A percentile compares a stretch with the other conserved stretches of the same genome.
These are phyloP conservation scores for Cactoblastis cactorum DNA, from an alignment of 2,888 invertebrate genomes.

Conservation along the genomic window DNA sequence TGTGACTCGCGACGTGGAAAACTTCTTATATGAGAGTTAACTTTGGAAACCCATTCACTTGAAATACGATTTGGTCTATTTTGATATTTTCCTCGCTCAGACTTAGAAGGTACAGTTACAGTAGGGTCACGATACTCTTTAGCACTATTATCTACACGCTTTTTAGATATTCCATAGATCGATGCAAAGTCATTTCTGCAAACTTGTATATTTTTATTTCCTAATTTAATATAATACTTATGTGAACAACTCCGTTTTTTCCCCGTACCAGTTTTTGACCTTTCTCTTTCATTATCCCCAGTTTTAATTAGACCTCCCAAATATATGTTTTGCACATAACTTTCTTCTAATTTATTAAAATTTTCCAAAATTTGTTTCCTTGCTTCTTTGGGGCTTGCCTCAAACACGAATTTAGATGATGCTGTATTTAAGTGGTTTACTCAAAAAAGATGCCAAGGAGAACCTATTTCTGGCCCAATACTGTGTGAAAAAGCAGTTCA, in stretches of 20 bases:
- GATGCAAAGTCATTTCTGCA: slow-evolving; percentile 18
- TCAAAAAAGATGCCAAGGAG: slow-evolving; percentile 22
- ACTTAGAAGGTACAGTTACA: slow-evolving; percentile 9
- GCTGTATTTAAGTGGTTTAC: slow-evolving; percentile 22
- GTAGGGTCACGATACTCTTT: slow-evolving; percentile 10
- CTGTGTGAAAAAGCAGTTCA: slow-evolving; percentile 26
- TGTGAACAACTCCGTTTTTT: slow-evolving; percentile 15
- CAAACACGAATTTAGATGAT: slow-evolving; percentile 22
- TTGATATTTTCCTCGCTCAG: slow-evolving; percentile 12
- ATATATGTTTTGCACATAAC: slow-evolving; percentile 13
- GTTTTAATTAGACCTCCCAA: slow-evolving; percentile 14
- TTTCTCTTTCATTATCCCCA: slow-evolving; percentile 8
- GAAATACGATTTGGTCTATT: slow-evolving; percentile 18
- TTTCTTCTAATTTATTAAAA: slow-evolving; percentile 9
- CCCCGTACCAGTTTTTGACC: slow-evolving; percentile 14
- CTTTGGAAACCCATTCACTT: slow-evolving; percentile 17
- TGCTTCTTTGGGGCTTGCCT: slow-evolving; percentile 17
- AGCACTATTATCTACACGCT: slow-evolving; percentile 16
- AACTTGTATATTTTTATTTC: slow-evolving; percentile 17
- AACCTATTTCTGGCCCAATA: slow-evolving; percentile 20
- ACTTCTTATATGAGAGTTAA: slow-evolving; percentile 17
- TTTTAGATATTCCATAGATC: slow-evolving; percentile 18
- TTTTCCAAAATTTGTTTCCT: not conserved
- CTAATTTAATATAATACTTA: slow-evolving; percentile 14
- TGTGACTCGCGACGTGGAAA: slow-evolving; percentile 16